These are phyloP conservation scores for Melitaea athalia DNA, from an alignment of 2,888 invertebrate species.

Conservation along the genomic window DNA sequence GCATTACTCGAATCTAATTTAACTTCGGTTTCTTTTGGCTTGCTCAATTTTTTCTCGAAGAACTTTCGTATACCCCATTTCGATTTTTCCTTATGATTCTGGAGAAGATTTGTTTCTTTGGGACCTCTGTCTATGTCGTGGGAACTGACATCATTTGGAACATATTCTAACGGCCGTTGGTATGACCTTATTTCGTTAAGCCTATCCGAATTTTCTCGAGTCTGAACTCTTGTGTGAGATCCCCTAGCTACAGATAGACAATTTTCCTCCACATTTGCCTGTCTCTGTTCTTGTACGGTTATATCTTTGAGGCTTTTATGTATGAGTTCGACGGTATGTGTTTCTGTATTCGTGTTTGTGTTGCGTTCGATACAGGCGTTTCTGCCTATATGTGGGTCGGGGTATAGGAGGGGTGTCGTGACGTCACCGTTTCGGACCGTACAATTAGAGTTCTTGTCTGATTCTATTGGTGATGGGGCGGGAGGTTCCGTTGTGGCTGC, in stretches of 20 bases:
- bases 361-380: conserved; percentile 92
- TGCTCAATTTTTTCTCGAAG: conserved; percentile 65
- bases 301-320: conserved; percentile 85
- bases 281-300: conserved; percentile 47
- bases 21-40: conserved; percentile 79
- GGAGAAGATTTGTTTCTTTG: conserved; percentile 71
- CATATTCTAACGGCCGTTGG: conserved; percentile 82
- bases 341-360: conserved; percentile 82
- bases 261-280: conserved; percentile 55
- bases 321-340: conserved; percentile 77
- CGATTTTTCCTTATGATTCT: conserved; percentile 65
- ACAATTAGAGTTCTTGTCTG: conserved; percentile 70
- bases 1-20: conserved; percentile 61
- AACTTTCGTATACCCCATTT: conserved; percentile 72
- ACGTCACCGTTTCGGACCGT: conserved; percentile 59
- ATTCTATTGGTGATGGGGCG: conserved; percentile 47
- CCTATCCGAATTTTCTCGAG: conserved; percentile 54
- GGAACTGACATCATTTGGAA: conserved; percentile 87
- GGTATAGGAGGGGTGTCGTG: conserved; percentile 78
- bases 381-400: conserved; percentile 91
- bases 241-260: conserved; percentile 67
- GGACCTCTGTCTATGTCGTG: conserved; percentile 60
- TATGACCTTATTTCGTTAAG: conserved; percentile 68
- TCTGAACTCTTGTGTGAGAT: conserved; percentile 46
- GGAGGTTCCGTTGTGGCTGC: conserved; percentile 32